Base-by-base conservation (phyloP, 2,113 vertebrate genomes). In the Leptobrachium leishanense region DNA sequence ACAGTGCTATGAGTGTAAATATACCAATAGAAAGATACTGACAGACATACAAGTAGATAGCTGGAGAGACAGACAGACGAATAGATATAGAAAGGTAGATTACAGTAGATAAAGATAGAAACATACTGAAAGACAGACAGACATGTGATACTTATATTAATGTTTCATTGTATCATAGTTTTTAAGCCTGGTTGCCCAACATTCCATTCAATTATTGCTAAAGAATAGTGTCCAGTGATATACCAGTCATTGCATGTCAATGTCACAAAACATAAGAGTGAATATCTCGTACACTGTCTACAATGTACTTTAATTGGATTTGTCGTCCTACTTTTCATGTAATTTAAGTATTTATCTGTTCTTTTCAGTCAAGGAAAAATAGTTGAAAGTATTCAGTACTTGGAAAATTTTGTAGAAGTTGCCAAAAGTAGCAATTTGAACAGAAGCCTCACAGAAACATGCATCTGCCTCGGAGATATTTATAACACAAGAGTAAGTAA, bases 401-500 rank as follows among this genome's bases (percentile, higher is more conserved):
- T 93, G 85, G 83, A 82, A 88, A 89, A 86, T 66, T 88, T 90
- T 82, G 75, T 91, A 82, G 82, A 83, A 41, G 70, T 88, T 85
- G 87, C 92, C 67, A 86, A 87, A 79, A 88, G 82, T 0, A 55
- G 84, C 74, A 77, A 85, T 11, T 86, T 90, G 43, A 86, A 13
- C 50, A 84, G 84, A 13, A 90, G 91, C 67, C 31, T 92, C 15
- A 84, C 92, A 77, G 89, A 86, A 86, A 89, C 90, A 2, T 86
- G 88, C 70, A 59, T 87, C 0, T 87, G 90, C 54, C 90, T 94
- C 57, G 93, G 92, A 7, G 90, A 91, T 72, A 86, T 91, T 84
- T 88, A 91, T 80, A 94, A 92, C 67, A 76, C 86, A 84, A 88
- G 62, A 71, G 93, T 94, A 83, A 91, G 92, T 89, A 83, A 12